These are phyloP conservation scores for Phalacrocorax aristotelis DNA, from an alignment of 2,113 vertebrate genomes.

Conservation along the genomic window DNA sequence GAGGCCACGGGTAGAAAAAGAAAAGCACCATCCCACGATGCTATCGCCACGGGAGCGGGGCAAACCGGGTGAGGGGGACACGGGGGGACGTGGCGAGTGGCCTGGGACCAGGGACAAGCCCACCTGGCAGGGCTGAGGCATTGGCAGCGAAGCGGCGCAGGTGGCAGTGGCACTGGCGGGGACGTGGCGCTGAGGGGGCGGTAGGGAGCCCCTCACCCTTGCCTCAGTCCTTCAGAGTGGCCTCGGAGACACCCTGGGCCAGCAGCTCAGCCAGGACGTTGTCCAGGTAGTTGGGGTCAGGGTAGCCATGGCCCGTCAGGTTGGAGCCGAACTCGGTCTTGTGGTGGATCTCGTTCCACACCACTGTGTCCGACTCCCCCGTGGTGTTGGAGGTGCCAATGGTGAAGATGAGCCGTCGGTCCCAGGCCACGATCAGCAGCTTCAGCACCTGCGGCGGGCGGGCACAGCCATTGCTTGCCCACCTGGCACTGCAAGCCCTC, in stretches of 20 bases:
- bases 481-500: fast-evolving
- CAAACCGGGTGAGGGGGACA: not conserved
- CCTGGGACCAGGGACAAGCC: not conserved
- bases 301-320: slow-evolving; percentile 94
- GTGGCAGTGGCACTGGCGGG: not conserved
- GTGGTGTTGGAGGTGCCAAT: slow-evolving; percentile 97
- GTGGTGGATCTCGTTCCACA: slow-evolving; percentile 98
- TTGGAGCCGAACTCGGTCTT: slow-evolving; percentile 98
- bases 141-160: not conserved
- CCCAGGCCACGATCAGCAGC: slow-evolving; percentile 92
- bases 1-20: not conserved
- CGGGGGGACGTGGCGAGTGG: not conserved
- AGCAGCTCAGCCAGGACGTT: slow-evolving; percentile 91
- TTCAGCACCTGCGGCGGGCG: slow-evolving; percentile 75
- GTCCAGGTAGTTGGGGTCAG: slow-evolving; percentile 93
- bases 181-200: fast-evolving
- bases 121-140: not conserved
- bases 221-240: slow-evolving; percentile 84
- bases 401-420: slow-evolving; percentile 93
- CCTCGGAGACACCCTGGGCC: slow-evolving; percentile 89
- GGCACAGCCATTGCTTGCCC: not conserved
- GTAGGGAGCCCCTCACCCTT: not conserved
- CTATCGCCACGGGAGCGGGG: not conserved
- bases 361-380: slow-evolving; percentile 91
- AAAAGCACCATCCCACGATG: slow-evolving; percentile 18